These are phyloP conservation scores for Poeciliopsis turrubarensis DNA, from an alignment of 2,113 vertebrate species.

Conservation along the genomic window DNA sequence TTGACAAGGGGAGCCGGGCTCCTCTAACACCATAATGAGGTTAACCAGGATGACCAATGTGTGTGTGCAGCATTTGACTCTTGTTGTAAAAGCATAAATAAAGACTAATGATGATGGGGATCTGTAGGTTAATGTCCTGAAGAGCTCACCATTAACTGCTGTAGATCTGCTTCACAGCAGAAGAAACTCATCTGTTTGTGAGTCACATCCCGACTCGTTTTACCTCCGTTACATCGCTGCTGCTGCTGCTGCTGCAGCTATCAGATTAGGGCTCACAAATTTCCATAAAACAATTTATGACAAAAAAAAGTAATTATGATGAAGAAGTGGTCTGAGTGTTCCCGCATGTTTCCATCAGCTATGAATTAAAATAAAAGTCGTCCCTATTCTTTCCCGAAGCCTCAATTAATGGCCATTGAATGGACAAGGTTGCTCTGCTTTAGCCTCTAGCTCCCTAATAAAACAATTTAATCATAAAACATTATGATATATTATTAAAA, in stretches of 20 bases:
- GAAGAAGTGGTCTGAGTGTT: not conserved
- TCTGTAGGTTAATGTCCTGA: not conserved
- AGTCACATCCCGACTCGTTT: rapidly evolving
- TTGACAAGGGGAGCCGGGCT: not conserved
- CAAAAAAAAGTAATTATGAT: not conserved
- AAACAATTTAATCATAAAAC: not conserved
- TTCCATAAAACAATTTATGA: not conserved
- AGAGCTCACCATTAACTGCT: not conserved
- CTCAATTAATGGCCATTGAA: constrained; percentile 14
- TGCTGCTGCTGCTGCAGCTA: not conserved
- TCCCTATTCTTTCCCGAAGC: not conserved
- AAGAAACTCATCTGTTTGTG: not conserved
- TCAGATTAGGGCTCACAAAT: not conserved
- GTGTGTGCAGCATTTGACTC: not conserved
- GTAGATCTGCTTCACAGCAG: not conserved
- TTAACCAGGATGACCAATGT: rapidly evolving
- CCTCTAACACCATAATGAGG: not conserved
- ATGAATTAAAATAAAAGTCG: not conserved
- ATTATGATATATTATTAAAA: not conserved
- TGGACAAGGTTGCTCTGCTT: not conserved
- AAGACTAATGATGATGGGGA: not conserved
- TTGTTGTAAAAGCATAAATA: rapidly evolving
- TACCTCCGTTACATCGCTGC: not conserved
- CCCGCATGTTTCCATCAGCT: not conserved
- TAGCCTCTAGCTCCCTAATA: not conserved